A percentile compares a stretch with the other conserved stretches of the same genome.
phyloP scores from a whole-genome alignment of 2,113 vertebrate genomes.

The Triplophysa rosa region DNA sequence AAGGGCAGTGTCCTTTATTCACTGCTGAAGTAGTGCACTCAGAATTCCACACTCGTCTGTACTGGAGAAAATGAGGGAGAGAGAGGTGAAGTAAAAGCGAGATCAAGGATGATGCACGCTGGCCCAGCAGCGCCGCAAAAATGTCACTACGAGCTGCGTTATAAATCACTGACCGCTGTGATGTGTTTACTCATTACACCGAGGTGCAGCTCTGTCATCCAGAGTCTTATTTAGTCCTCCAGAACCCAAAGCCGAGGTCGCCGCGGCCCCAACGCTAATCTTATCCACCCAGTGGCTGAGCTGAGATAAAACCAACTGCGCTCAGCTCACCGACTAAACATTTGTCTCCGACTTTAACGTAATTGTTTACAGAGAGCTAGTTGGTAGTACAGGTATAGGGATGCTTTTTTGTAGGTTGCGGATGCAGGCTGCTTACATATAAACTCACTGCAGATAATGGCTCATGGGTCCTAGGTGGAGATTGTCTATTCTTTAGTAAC shows the following conservation, averaged over 20 bases:
- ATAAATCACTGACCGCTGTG: constrained; percentile 74
- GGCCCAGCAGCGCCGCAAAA: constrained; percentile 61
- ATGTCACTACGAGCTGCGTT: constrained; percentile 68
- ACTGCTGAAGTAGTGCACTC: constrained; percentile 60
- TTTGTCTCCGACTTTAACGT: constrained; percentile 13
- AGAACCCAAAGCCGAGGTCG: constrained; percentile 42
- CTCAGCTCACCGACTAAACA: constrained; percentile 20
- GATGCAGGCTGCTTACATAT: background rate
- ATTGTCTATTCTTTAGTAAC: too few species aligned
- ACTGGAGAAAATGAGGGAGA: constrained; percentile 38
- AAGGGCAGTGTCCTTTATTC: constrained; percentile 65
- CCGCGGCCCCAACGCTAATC: constrained; percentile 38
- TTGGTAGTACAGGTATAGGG: background rate
- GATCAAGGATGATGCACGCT: constrained; percentile 47
- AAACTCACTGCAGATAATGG: background rate
- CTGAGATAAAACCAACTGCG: constrained; percentile 20
- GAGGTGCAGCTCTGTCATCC: constrained; percentile 66
- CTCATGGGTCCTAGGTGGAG: background rate
- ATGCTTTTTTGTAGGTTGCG: background rate
- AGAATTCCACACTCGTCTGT: constrained; percentile 64
- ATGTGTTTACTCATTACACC: constrained; percentile 76
- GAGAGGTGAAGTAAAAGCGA: constrained; percentile 49
- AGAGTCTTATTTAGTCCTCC: constrained; percentile 63
- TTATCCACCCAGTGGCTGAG: constrained; percentile 43
- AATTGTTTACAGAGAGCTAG: constrained; percentile 1